Conservation (phyloP, 1,140 invertebrate species). For the Eriosoma lanigerum region DNA sequence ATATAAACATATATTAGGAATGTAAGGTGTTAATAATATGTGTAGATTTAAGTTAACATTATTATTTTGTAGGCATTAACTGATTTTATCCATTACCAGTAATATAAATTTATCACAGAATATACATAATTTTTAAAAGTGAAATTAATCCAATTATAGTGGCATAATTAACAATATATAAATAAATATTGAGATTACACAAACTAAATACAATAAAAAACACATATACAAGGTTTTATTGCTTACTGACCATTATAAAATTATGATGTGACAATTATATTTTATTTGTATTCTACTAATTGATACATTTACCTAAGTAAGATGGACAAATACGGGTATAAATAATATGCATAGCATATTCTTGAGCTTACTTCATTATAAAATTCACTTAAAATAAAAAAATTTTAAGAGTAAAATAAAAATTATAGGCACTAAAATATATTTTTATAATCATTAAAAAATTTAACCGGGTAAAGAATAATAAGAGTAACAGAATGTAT, state of each 20-base stretch:
- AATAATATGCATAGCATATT: conserved; percentile 21
- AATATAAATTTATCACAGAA: conserved; percentile 20
- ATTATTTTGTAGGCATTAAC: not conserved
- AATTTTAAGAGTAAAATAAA: not conserved
- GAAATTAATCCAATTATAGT: not conserved
- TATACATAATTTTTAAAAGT: not conserved
- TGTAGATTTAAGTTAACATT: not conserved
- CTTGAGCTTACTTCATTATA: conserved; percentile 26
- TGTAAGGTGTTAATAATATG: not conserved
- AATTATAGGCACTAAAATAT: not conserved
- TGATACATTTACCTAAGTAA: not conserved
- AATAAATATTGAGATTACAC: not conserved
- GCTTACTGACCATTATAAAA: not conserved
- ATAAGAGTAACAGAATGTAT: not conserved
- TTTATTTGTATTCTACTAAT: conserved; percentile 2
- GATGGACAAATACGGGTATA: conserved; percentile 1
- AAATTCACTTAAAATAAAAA: not conserved
- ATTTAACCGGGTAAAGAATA: not conserved
- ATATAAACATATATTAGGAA: conserved; percentile 24
- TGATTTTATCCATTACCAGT: not conserved
- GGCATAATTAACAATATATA: not conserved
- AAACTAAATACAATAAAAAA: not conserved
- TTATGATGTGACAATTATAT: too few relatives aligned
- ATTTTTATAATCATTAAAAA: not conserved
- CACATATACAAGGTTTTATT: not conserved